These are phyloP conservation scores for Eupithecia dodoneata DNA, from an alignment of 2,888 invertebrate species.

Conservation along the genomic window DNA sequence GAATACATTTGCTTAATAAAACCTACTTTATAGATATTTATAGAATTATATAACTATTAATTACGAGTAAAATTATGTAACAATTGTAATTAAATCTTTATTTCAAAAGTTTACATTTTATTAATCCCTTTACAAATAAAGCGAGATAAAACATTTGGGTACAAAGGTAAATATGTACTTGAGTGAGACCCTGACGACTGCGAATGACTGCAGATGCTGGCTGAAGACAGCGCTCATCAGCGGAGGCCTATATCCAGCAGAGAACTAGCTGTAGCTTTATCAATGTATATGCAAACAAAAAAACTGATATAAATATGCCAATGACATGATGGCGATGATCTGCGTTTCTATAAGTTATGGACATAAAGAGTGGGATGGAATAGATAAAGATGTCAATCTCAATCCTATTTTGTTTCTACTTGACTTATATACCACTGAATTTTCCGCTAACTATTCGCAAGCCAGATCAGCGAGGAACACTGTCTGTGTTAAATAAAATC, in stretches of 20 bases:
- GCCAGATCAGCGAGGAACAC: too few species aligned
- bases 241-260: background rate
- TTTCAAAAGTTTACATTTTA: conserved; percentile 71
- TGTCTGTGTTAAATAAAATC: background rate
- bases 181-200: background rate
- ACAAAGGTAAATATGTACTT: background rate
- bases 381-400: background rate
- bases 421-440: background rate
- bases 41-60: conserved; percentile 81
- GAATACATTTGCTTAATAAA: conserved; percentile 83
- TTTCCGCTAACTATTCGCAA: background rate
- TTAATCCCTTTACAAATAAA: background rate
- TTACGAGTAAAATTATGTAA: conserved; percentile 83
- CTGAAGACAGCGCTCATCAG: background rate
- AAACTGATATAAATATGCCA: background rate
- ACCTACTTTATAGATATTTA: conserved; percentile 83
- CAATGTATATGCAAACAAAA: background rate
- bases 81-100: conserved; percentile 84
- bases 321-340: background rate
- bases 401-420: background rate
- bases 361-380: background rate
- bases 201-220: background rate
- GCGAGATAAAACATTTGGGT: background rate
- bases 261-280: background rate
- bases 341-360: background rate